Evolutionary conservation across 2,888 invertebrate species (phyloP).

Genomic region (Bimastos eiseni): DNA sequence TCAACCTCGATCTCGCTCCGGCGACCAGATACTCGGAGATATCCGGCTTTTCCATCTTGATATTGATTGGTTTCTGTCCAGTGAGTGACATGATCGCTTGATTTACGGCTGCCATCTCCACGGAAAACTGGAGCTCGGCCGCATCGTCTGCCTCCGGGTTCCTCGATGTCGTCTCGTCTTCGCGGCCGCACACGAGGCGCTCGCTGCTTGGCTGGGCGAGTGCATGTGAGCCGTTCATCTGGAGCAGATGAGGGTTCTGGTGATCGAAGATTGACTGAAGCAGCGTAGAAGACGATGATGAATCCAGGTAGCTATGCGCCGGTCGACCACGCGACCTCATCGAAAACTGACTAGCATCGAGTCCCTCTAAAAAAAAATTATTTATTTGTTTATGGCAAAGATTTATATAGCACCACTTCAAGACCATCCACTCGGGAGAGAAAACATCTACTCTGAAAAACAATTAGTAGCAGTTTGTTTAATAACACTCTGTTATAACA

Average conservation of each 20-base stretch:
- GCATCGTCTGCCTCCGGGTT: conserved; percentile 29
- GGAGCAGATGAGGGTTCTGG: not conserved
- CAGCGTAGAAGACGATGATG: not conserved
- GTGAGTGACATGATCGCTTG: conserved; percentile 45
- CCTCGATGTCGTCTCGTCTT: not conserved
- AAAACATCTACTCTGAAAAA: too few species aligned
- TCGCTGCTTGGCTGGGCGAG: not conserved
- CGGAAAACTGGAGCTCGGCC: conserved; percentile 39
- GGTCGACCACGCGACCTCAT: conserved; percentile 42
- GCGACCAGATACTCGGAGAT: conserved; percentile 1
- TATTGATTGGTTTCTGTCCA: conserved; percentile 40
- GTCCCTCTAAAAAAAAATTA: conserved; percentile 38
- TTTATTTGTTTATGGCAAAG: too few species aligned
- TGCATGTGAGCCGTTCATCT: not conserved
- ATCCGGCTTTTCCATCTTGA: conserved; percentile 33
- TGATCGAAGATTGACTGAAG: conserved; percentile 5
- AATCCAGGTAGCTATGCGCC: conserved; percentile 23
- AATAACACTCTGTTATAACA: too few species aligned
- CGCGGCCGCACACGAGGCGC: too few species aligned
- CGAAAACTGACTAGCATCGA: conserved; percentile 42
- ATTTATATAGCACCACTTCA: too few species aligned
- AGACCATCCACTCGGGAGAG: too few species aligned
- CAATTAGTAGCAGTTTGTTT: too few species aligned
- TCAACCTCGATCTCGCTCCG: not conserved
- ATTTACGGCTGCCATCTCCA: conserved; percentile 46